Conservation (phyloP, 2,113 vertebrate species). For the Carassius carassius region DNA sequence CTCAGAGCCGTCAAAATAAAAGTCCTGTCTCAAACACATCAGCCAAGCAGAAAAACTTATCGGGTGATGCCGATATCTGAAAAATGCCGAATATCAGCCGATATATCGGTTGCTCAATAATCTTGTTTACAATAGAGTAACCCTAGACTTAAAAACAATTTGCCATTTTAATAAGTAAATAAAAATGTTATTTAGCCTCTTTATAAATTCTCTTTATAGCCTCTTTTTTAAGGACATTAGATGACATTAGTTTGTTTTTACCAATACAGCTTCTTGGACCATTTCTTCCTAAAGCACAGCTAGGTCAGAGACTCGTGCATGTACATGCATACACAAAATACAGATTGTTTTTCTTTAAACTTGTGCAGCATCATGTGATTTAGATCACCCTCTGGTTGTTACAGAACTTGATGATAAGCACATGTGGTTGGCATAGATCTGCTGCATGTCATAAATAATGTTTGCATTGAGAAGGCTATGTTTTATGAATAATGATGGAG, state of each 20-base stretch:
- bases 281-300: neutral
- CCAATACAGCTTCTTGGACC: neutral
- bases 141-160: neutral
- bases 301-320: neutral
- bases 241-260: neutral
- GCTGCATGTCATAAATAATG: slow-evolving; percentile 31
- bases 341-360: slow-evolving; percentile 38
- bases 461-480: neutral
- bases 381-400: slow-evolving; percentile 37
- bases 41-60: no score
- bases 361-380: slow-evolving; percentile 33
- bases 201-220: neutral
- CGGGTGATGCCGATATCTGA: no score
- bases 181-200: neutral
- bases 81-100: no score
- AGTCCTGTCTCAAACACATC: no score
- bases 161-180: neutral
- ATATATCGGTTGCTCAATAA: no score
- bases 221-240: neutral
- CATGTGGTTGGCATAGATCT: slow-evolving; percentile 49
- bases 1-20: no score
- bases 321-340: neutral
- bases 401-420: slow-evolving; percentile 46
- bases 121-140: neutral
- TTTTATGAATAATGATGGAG: slow-evolving; percentile 42